Evolutionary conservation across 2,888 invertebrate species (phyloP).

Genomic region (Drosophila sordidapex): DNA sequence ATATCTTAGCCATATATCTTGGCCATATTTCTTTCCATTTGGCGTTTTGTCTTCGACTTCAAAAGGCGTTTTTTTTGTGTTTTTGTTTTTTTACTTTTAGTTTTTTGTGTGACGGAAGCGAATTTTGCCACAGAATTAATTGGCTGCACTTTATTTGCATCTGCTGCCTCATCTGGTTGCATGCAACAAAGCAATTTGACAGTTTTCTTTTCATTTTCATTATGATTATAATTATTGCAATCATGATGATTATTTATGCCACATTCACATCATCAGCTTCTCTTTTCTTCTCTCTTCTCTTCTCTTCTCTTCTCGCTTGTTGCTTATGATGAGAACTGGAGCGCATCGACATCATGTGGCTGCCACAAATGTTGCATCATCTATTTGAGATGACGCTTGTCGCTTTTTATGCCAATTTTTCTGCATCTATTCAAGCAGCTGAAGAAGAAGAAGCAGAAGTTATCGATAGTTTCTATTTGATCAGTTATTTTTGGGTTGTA

Average conservation of each 20-base stretch:
- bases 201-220: slow-evolving; percentile 54
- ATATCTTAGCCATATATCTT: not conserved
- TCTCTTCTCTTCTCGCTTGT: slow-evolving; percentile 33
- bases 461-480: not conserved
- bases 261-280: slow-evolving; percentile 36
- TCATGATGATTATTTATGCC: slow-evolving; percentile 31
- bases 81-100: not conserved
- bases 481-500: not conserved
- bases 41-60: slow-evolving; percentile 32
- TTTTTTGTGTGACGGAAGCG: slow-evolving; percentile 33
- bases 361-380: slow-evolving; percentile 70
- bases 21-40: not conserved
- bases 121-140: slow-evolving; percentile 48
- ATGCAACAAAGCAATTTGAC: slow-evolving; percentile 71
- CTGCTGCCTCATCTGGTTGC: slow-evolving; percentile 32
- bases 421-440: not conserved
- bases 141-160: slow-evolving; percentile 36
- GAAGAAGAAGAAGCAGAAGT: not conserved
- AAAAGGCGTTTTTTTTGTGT: slow-evolving; percentile 33
- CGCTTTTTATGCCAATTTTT: not conserved
- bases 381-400: slow-evolving; percentile 14
- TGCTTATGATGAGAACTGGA: slow-evolving; percentile 62
- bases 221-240: slow-evolving; percentile 6
- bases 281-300: slow-evolving; percentile 1
- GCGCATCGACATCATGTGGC: slow-evolving; percentile 57